Percentiles rank a stretch among this genome's conserved stretches.
phyloP scores from a whole-genome alignment of 2,113 vertebrate species.

The Columba livia region DNA sequence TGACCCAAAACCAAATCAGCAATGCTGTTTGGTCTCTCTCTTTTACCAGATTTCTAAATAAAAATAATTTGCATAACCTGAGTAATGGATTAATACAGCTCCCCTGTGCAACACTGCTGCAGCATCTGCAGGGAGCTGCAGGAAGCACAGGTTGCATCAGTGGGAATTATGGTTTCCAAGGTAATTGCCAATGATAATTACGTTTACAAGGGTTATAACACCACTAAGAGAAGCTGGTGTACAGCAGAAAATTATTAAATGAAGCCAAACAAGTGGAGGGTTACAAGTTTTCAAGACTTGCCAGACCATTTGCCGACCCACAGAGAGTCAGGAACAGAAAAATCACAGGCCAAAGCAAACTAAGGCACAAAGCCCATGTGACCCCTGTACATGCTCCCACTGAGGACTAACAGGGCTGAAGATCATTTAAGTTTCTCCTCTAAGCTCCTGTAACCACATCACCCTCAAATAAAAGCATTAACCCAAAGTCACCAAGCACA shows the following conservation, averaged over 20 bases:
- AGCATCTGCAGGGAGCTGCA: accelerated
- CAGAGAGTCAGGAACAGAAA: neutral
- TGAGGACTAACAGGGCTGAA: neutral
- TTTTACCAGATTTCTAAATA: neutral
- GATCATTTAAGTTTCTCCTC: neutral
- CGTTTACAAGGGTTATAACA: neutral
- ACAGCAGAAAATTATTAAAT: neutral
- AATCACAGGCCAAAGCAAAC: neutral
- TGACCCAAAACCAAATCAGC: accelerated
- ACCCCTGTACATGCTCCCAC: neutral
- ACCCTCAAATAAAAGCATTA: neutral
- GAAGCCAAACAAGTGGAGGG: neutral
- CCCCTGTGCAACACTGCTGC: neutral
- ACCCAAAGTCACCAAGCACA: neutral
- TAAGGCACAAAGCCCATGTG: neutral
- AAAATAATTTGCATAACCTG: neutral
- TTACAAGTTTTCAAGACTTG: neutral
- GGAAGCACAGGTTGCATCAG: neutral
- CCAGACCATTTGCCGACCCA: neutral
- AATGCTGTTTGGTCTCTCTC: neutral
- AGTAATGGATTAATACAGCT: neutral
- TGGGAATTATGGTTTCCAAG: neutral
- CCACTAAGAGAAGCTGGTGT: neutral
- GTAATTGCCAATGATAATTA: neutral
- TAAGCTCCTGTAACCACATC: neutral